Conservation (phyloP, 2,797 vertebrate genomes). For the Hydrophis major region DNA sequence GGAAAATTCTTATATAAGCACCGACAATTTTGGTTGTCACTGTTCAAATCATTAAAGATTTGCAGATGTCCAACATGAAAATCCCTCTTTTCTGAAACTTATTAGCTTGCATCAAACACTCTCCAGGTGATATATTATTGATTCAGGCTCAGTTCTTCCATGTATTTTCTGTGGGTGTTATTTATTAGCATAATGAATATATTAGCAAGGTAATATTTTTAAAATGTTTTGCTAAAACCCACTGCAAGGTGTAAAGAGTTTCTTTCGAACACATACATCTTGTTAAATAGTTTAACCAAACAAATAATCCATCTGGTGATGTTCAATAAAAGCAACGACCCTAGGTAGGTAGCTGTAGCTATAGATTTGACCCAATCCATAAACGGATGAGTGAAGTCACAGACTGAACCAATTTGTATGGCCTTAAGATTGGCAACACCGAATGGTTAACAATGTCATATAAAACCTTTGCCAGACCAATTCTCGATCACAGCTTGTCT, state of each 20-base stretch:
- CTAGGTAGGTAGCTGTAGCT: background rate
- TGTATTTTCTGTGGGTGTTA: background rate
- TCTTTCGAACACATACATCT: background rate
- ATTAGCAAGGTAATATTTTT: background rate
- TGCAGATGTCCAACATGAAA: background rate
- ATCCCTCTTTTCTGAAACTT: background rate
- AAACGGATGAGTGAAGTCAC: background rate
- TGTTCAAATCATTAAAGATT: background rate
- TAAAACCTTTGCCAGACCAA: no score
- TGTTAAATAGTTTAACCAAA: background rate
- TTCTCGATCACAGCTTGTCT: no score
- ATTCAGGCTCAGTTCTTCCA: background rate
- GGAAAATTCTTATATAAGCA: background rate
- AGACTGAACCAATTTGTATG: background rate
- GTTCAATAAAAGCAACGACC: background rate
- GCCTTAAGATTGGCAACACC: background rate
- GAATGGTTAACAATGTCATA: no score
- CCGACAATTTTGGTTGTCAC: background rate
- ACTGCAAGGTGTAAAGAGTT: background rate
- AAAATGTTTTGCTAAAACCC: background rate
- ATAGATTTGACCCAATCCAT: background rate
- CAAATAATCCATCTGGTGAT: background rate
- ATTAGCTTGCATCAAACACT: conserved; percentile 26
- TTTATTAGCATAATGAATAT: background rate
- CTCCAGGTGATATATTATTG: background rate